phyloP scores from a whole-genome alignment of 1,140 invertebrate genomes.

The Drosophila arizonae region DNA sequence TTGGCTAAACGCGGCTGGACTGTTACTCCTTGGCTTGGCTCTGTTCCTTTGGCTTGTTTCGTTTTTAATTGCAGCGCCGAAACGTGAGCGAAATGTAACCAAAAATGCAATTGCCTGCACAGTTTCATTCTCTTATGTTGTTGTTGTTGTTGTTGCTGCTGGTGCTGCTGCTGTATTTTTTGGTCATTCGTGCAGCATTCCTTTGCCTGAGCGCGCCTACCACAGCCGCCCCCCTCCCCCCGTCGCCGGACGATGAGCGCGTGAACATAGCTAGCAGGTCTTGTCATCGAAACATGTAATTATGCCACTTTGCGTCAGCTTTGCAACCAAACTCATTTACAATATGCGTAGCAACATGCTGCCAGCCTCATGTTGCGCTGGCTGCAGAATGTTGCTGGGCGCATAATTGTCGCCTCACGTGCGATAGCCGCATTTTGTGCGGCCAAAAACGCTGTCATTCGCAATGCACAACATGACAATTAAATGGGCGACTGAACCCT shows the following conservation, averaged over 20 bases:
- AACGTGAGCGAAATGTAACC: slow-evolving; percentile 80
- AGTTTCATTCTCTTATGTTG: slow-evolving; percentile 38
- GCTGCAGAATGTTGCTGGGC: slow-evolving; percentile 27
- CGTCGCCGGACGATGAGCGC: slow-evolving; percentile 11
- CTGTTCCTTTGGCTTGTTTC: slow-evolving; percentile 46
- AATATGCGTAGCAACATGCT: slow-evolving; percentile 16
- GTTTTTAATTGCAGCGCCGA: slow-evolving; percentile 79
- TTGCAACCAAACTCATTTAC: slow-evolving; percentile 37
- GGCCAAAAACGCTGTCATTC: slow-evolving; percentile 63
- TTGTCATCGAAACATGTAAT: slow-evolving; percentile 79
- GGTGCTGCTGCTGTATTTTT: slow-evolving; percentile 31
- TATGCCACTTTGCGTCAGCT: slow-evolving; percentile 76
- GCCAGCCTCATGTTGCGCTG: slow-evolving; percentile 25
- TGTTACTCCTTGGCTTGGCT: slow-evolving; percentile 24
- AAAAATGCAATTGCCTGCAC: slow-evolving; percentile 74
- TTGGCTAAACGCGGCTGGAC: slow-evolving; percentile 77
- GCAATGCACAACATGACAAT: slow-evolving; percentile 63
- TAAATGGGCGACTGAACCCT: slow-evolving; percentile 75
- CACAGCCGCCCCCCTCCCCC: not conserved
- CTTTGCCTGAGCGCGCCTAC: slow-evolving; percentile 17
- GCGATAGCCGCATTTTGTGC: slow-evolving; percentile 58
- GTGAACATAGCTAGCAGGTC: slow-evolving; percentile 38
- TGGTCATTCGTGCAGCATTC: slow-evolving; percentile 79
- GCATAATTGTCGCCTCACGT: slow-evolving; percentile 72
- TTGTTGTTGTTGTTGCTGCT: not conserved